These are phyloP conservation scores for Macroramphosus scolopax DNA, from an alignment of 2,797 vertebrate genomes.

Conservation along the genomic window DNA sequence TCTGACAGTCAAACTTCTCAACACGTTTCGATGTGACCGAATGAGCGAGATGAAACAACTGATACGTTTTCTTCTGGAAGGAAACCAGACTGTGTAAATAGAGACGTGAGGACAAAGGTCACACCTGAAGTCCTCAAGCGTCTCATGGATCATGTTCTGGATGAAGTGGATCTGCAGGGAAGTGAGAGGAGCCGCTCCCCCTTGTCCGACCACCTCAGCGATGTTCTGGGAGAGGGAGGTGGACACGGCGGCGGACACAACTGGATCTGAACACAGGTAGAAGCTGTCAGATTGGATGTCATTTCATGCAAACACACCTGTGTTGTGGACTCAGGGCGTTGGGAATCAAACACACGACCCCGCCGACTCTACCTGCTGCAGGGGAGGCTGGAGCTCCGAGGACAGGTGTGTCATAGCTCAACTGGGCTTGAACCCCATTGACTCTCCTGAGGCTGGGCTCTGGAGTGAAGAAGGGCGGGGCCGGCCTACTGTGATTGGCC, in stretches of 20 bases:
- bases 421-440: constrained; percentile 76
- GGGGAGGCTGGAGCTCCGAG: constrained; percentile 62
- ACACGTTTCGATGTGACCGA: too few species aligned
- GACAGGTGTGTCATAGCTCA: constrained; percentile 74
- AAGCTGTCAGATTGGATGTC: too few species aligned
- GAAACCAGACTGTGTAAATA: too few species aligned
- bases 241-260: constrained; percentile 67
- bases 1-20: too few species aligned
- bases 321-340: too few species aligned
- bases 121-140: constrained; percentile 94
- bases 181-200: constrained; percentile 83
- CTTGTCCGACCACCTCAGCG: constrained; percentile 79
- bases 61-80: too few species aligned
- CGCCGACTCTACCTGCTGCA: constrained; percentile 45
- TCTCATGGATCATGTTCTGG: constrained; percentile 96
- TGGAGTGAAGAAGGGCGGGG: constrained; percentile 69
- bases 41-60: too few species aligned
- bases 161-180: constrained; percentile 93
- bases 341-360: background rate
- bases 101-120: constrained; percentile 4
- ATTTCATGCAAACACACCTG: too few species aligned
- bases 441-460: constrained; percentile 76
- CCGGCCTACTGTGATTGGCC: constrained; percentile 48
- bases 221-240: constrained; percentile 82
- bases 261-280: constrained; percentile 53